Evolutionary conservation across 2,888 invertebrate genomes (phyloP), one percentile per base, ranked within the genome.

Genomic region (Drosophila siamana): DNA sequence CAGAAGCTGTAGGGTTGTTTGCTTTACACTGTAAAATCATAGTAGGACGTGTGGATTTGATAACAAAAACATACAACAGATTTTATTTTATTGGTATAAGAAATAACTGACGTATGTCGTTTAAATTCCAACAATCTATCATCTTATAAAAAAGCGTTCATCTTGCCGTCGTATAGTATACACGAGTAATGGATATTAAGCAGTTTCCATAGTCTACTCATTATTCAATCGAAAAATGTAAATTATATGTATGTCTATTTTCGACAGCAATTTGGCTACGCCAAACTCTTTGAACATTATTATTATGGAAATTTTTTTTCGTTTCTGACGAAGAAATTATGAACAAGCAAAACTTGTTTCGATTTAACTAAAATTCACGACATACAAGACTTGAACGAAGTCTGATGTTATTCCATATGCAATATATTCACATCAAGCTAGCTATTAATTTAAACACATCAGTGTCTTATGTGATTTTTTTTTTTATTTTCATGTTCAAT

Each of bases 301-400:
- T 60, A 51, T 48, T 75, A 75, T 60, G 59, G 64, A 65, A 65
- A 52, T 63, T 22, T 24, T 19, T 44, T 44, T 52, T 40, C n/a
- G 28, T n/a, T 19, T 48, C 51, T 47, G 16, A 22, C 46, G 7
- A 24, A 51, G 40, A 74, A 55, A 71, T 50, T 9, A 4, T 50
- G n/a, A 33, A 36, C 36, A 28, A 41, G 3, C 15, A 33, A 69
- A 74, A 72, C 66, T 50, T 28, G 62, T 69, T 69, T 63, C 11
- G 11, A 50, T 50, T 48, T 40, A 26, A 46, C 46, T 51, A 51
- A 64, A 52, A 33, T 44, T 61, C 26, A 54, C 30, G 52, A 36
- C 30, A 40, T 24, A 51, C 38, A 64, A 73, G 24, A 47, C 26
- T 16, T 56, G n/a, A 60, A 57, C 43, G 54, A 60, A 67, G 6